Percentiles rank a stretch among this genome's conserved stretches.
Evolutionary conservation across 1,140 invertebrate genomes (phyloP).

Genomic region (Drosophila littoralis): DNA sequence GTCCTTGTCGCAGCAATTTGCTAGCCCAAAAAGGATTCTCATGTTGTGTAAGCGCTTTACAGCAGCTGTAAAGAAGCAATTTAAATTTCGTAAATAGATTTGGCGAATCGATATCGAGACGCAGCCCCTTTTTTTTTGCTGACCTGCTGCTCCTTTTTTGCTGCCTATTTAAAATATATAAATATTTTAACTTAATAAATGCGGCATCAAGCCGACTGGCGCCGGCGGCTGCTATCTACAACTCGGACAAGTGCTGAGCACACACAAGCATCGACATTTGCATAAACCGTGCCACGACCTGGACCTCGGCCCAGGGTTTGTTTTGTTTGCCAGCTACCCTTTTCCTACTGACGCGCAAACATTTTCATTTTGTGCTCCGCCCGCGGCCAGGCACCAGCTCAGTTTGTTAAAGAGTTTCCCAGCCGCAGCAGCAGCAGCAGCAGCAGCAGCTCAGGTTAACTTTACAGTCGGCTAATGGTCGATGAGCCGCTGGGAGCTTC

Average conservation of each 20-base stretch:
- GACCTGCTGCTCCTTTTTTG: conserved; percentile 8
- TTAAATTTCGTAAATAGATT: conserved; percentile 63
- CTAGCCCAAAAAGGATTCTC: conserved; percentile 61
- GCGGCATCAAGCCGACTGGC: conserved; percentile 53
- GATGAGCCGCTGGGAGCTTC: conserved; percentile 42
- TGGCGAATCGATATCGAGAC: conserved; percentile 60
- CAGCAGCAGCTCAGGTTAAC: conserved; percentile 27
- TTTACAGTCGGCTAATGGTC: conserved; percentile 60
- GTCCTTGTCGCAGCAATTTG: conserved; percentile 52
- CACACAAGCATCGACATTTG: conserved; percentile 53
- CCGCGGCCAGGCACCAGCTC: conserved; percentile 33
- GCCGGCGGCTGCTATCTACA: conserved; percentile 40
- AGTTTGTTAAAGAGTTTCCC: conserved; percentile 38
- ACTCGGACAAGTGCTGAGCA: conserved; percentile 48
- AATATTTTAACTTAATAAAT: conserved; percentile 79
- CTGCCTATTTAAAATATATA: conserved; percentile 71
- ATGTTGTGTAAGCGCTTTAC: conserved; percentile 40
- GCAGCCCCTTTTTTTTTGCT: conserved; percentile 10
- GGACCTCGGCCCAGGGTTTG: conserved; percentile 36
- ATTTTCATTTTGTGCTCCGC: conserved; percentile 41
- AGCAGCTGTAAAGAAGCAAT: conserved; percentile 62
- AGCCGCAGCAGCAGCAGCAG: background rate
- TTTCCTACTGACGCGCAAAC: conserved; percentile 45
- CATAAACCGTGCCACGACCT: conserved; percentile 58
- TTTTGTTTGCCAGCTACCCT: conserved; percentile 42